A percentile compares a stretch with the other conserved stretches of the same genome.
phyloP scores from a whole-genome alignment of 64 coral and sea anemone species.

The Stichodactyla helianthus region DNA sequence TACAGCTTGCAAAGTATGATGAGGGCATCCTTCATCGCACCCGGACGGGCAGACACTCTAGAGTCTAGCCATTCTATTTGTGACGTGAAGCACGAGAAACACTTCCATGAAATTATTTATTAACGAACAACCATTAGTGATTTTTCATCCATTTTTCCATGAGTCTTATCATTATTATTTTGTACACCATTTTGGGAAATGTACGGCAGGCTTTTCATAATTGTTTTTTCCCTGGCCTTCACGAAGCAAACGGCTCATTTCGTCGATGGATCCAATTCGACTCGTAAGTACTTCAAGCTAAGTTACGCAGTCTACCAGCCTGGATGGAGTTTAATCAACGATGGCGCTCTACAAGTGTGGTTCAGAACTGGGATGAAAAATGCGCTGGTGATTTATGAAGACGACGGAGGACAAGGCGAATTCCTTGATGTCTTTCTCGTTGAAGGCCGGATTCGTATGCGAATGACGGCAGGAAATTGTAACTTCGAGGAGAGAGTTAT shows the following conservation, averaged over 20 bases:
- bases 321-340: constrained; percentile 6
- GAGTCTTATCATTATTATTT: too few species aligned
- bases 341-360: constrained; percentile 24
- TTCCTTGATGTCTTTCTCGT: constrained; percentile 50
- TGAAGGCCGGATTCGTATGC: constrained; percentile 27
- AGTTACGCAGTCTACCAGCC: constrained; percentile 34
- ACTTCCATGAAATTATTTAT: too few species aligned
- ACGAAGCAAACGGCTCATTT: background rate
- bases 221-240: background rate
- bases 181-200: background rate
- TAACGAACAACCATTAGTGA: too few species aligned
- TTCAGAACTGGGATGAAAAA: constrained; percentile 34
- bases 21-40: background rate
- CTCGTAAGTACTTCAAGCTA: constrained; percentile 7
- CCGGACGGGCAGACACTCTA: too few species aligned
- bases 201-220: background rate
- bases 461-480: constrained; percentile 29
- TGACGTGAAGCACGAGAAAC: too few species aligned
- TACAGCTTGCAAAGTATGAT: background rate
- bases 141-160: too few species aligned
- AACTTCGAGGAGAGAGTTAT: background rate
- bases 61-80: too few species aligned
- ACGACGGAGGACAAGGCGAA: background rate
- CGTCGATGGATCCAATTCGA: background rate
- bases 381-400: constrained; percentile 57